A percentile compares a stretch with the other conserved stretches of the same genome.
These are phyloP conservation scores for Acholoe squamosa DNA, from an alignment of 2,888 invertebrate species.

Conservation along the genomic window DNA sequence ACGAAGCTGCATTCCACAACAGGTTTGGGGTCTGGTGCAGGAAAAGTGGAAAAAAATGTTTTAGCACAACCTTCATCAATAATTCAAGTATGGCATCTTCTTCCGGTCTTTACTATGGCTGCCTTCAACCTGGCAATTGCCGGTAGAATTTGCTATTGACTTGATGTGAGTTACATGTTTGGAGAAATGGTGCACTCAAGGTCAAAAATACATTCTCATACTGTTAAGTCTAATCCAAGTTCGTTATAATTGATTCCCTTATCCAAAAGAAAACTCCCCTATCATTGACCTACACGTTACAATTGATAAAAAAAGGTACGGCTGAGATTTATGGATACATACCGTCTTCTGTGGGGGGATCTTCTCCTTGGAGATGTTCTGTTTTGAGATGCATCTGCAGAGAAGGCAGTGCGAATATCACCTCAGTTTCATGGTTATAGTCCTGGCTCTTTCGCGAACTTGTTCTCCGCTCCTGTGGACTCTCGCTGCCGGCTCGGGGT, in stretches of 20 bases:
- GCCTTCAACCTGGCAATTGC: too few species aligned
- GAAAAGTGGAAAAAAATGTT: neutral
- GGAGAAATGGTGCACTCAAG: too few species aligned
- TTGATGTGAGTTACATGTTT: too few species aligned
- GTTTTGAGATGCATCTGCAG: constrained; percentile 96
- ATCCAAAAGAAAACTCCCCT: too few species aligned
- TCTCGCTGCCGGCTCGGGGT: constrained; percentile 87
- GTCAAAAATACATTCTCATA: too few species aligned
- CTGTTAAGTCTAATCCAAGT: too few species aligned
- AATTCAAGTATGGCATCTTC: too few species aligned
- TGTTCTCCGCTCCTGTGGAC: constrained; percentile 74
- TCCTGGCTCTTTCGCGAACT: constrained; percentile 73
- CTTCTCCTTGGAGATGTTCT: constrained; percentile 92
- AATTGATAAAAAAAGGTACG: neutral
- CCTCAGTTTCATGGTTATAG: constrained; percentile 88
- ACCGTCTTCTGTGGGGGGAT: constrained; percentile 80
- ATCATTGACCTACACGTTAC: too few species aligned
- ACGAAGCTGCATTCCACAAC: constrained; percentile 98
- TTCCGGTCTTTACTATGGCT: too few species aligned
- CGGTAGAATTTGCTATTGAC: too few species aligned
- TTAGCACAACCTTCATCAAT: too few species aligned
- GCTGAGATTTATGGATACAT: neutral
- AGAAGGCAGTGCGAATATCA: constrained; percentile 97
- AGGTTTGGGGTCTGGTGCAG: constrained; percentile 87
- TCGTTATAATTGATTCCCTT: too few species aligned